Percentiles rank a stretch among this genome's conserved stretches.
phyloP scores from a whole-genome alignment of 2,888 invertebrate species.

The Philereme transversata region DNA sequence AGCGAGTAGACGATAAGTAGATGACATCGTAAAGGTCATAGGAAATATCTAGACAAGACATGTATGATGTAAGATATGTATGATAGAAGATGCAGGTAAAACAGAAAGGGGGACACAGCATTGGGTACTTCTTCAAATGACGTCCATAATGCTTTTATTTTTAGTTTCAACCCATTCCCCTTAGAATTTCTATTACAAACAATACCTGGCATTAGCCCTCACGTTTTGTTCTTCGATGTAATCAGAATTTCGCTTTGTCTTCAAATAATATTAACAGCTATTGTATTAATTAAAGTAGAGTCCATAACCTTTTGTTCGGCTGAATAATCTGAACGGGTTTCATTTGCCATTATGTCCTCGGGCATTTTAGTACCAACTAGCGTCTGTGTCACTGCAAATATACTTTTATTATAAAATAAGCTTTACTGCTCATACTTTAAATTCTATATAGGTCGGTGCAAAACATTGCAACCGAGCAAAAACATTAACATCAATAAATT shows the following conservation, averaged over 20 bases:
- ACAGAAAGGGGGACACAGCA: no score
- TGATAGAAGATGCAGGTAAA: no score
- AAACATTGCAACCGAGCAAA: not conserved
- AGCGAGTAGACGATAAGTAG: no score
- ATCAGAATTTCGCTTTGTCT: constrained; percentile 30
- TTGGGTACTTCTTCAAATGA: no score
- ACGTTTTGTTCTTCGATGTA: constrained; percentile 23
- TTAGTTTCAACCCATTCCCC: not conserved
- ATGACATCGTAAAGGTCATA: no score
- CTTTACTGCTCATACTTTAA: not conserved
- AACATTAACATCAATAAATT: not conserved
- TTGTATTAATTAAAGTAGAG: constrained; percentile 37
- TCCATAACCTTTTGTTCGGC: constrained; percentile 35
- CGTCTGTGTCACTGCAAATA: constrained; percentile 10
- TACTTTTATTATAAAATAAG: not conserved
- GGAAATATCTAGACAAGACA: no score
- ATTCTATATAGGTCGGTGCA: not conserved
- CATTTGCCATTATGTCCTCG: constrained; percentile 44
- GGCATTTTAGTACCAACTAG: constrained; percentile 29
- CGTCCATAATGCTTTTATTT: not conserved
- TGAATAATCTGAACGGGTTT: constrained; percentile 26
- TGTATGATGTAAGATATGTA: no score
- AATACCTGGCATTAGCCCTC: not conserved
- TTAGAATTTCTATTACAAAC: not conserved
- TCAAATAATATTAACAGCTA: constrained; percentile 33